Base-by-base conservation (phyloP, 2,888 invertebrate genomes). In the Lasioglossum zephyrum region DNA sequence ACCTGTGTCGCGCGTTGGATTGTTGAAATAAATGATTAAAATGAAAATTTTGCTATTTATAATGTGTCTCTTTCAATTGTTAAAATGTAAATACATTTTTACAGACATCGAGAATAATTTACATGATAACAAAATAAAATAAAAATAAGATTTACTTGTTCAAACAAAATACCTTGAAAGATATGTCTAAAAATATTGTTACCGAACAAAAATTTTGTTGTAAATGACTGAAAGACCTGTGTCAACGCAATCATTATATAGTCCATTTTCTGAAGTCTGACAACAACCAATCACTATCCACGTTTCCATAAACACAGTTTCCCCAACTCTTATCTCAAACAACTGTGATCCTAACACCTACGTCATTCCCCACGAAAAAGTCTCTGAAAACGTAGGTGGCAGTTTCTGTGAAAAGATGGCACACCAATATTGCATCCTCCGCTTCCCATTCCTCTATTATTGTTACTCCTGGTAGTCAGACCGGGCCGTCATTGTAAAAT, bases 401-500 rank as follows among this genome's bases (percentile, higher is more conserved):
- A 16, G 44, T 73, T 47, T 63, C 63, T 22, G 8, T 63, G 39
- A 47, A 66, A 66, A 66, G n/a, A 74, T 16, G 49, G 47, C 18
- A 41, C 31, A 41, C 49, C 18, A 13, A 69, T 36, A 63, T 26
- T 5, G 11, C 53, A 5, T 70, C 77, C 70, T 69, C 41, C 22
- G 26, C 60, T 41, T 47, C 39, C 77, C 39, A 18, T 73, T 60
- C 44, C 18, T 4, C 73, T 73, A 75, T 82, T 73, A 41, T 82
- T 41, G 66, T 49, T 57, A 72, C 76, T 44, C 81, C 36, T 22
- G 39, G 66, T 39, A 16, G 41, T n/a, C 41, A n/a, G 75, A 70
- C 66, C 70, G 83, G 72, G 70, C 49, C 63, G 84, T 49, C 31
- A 81, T 81, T 74, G 39, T 80, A 85, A 89, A 90, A 91, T 90